These are phyloP conservation scores for Orbicella faveolata DNA, from an alignment of 64 coral and sea anemone genomes.

Conservation along the genomic window DNA sequence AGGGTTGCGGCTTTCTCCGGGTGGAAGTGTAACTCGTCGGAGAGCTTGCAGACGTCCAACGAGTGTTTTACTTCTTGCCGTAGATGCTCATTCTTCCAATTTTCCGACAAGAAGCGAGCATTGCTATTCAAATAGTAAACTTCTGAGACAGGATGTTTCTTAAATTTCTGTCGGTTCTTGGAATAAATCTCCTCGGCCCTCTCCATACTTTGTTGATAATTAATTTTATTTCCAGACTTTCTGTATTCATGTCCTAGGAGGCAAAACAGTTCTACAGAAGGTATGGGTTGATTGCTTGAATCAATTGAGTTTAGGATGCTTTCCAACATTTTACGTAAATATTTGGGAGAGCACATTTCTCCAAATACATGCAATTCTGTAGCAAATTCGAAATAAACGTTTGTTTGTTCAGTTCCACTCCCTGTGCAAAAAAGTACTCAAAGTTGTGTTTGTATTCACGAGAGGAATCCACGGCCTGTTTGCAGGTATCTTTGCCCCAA, in stretches of 20 bases:
- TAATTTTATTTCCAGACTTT: not conserved
- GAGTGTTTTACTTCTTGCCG: not conserved
- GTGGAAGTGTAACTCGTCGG: not conserved
- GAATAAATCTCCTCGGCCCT: not conserved
- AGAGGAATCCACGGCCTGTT: constrained; percentile 33
- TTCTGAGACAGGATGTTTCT: constrained; percentile 1
- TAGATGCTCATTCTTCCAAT: not conserved
- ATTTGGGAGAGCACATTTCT: constrained; percentile 24
- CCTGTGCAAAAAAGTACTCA: constrained; percentile 31
- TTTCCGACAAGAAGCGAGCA: constrained; percentile 5
- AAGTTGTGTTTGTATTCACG: constrained; percentile 40
- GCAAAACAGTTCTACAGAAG: not conserved
- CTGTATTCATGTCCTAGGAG: constrained; percentile 41
- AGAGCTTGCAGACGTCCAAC: not conserved
- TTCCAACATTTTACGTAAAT: constrained; percentile 12
- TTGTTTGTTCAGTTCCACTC: not conserved
- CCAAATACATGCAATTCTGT: not conserved
- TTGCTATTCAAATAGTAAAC: constrained; percentile 29
- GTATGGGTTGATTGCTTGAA: not conserved
- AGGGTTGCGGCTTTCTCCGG: constrained; percentile 1
- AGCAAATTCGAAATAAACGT: not conserved
- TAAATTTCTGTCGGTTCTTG: not conserved
- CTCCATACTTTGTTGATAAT: not conserved
- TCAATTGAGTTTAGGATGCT: not conserved
- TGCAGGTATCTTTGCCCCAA: constrained; percentile 43